Percentiles rank a stretch among this genome's conserved stretches.
Conservation (phyloP, 2,113 vertebrate genomes). For the Phalacrocorax aristotelis region DNA sequence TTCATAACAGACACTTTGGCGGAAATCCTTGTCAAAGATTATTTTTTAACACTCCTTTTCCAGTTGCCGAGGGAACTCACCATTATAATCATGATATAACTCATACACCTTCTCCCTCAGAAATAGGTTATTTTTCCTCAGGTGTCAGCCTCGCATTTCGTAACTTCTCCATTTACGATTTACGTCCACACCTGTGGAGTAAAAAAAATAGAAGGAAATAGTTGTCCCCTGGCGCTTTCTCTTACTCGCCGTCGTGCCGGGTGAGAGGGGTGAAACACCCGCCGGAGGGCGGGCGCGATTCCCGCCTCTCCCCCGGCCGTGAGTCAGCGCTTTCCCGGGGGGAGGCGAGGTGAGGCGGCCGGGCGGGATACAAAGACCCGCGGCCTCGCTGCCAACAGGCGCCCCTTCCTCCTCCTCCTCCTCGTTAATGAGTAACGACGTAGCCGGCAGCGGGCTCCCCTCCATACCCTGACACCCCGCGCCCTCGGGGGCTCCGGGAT, state of each 20-base stretch:
- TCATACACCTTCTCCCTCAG: not conserved
- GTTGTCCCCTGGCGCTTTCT: fast-evolving
- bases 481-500: not conserved
- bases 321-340: not conserved
- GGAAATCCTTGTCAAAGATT: not conserved
- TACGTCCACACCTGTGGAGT: not conserved
- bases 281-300: not conserved
- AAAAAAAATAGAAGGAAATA: too few species aligned
- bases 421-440: not conserved
- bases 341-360: not conserved
- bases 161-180: fast-evolving
- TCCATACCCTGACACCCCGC: too few species aligned
- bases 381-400: not conserved
- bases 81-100: fast-evolving
- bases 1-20: fast-evolving
- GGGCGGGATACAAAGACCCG: not conserved
- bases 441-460: not conserved
- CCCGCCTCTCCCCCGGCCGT: not conserved
- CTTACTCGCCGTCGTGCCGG: not conserved
- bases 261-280: not conserved
- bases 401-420: too few species aligned
- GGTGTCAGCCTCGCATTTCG: not conserved
- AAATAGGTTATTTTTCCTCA: too few species aligned
- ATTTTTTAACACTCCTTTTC: not conserved
- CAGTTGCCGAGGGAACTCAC: not conserved